Conservation (phyloP, 2,888 invertebrate species). For the Aporophyla lueneburgensis region DNA sequence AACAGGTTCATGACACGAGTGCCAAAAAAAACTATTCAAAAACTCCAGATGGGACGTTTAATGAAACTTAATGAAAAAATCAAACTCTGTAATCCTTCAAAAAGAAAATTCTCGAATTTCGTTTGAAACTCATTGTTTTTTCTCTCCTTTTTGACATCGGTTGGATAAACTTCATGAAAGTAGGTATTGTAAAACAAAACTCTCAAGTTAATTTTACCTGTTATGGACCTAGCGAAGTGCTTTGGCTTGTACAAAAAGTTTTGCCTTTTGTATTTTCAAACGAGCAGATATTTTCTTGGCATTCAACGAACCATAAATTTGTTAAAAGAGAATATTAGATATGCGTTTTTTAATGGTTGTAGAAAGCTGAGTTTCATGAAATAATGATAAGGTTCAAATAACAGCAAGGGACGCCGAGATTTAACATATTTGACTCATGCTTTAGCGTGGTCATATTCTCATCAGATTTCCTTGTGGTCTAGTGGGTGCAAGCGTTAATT, state of each 20-base stretch:
- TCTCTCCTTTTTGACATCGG: slow-evolving; percentile 4
- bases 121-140: slow-evolving; percentile 16
- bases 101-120: slow-evolving; percentile 14
- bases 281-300: slow-evolving; percentile 31
- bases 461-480: no score
- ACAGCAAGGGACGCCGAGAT: background rate
- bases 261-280: slow-evolving; percentile 42
- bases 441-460: no score
- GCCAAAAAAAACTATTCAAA: slow-evolving; percentile 9
- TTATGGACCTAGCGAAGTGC: slow-evolving; percentile 45
- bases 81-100: background rate
- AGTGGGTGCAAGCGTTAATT: no score
- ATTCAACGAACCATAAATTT: slow-evolving; percentile 24
- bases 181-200: slow-evolving; percentile 48
- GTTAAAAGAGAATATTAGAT: slow-evolving; percentile 11
- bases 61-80: slow-evolving; percentile 7
- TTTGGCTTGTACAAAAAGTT: slow-evolving; percentile 54
- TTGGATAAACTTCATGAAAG: slow-evolving; percentile 35
- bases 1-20: slow-evolving; percentile 4
- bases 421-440: no score
- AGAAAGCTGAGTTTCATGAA: background rate
- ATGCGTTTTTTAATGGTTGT: background rate
- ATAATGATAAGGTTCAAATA: background rate
- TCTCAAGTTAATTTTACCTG: slow-evolving; percentile 52
- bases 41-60: background rate